Percentiles rank a stretch among this genome's conserved stretches.
These are phyloP conservation scores for Mugil cephalus DNA, from an alignment of 2,113 vertebrate genomes.

Conservation along the genomic window DNA sequence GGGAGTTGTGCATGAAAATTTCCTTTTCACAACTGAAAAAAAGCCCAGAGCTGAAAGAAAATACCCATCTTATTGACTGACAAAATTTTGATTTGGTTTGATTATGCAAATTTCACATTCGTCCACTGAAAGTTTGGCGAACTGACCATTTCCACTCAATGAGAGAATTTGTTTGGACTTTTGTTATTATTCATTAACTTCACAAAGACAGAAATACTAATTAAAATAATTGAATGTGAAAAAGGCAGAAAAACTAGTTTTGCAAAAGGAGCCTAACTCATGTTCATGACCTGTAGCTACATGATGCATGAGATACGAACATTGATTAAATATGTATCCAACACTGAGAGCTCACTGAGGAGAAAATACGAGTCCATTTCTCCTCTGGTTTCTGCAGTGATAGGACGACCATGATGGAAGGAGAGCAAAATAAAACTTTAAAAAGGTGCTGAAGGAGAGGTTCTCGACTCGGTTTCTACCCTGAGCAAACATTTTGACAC, in stretches of 20 bases:
- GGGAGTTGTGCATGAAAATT: too few species aligned
- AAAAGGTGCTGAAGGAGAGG: background rate
- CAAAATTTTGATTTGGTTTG: too few species aligned
- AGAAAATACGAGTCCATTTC: constrained; percentile 5
- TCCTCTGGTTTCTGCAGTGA: constrained; percentile 11
- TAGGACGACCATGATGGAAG: background rate
- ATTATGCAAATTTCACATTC: too few species aligned
- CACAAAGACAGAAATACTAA: too few species aligned
- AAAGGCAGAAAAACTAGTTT: background rate
- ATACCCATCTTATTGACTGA: too few species aligned
- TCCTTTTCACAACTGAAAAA: too few species aligned
- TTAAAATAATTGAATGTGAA: background rate
- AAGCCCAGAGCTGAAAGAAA: too few species aligned
- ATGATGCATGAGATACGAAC: constrained; percentile 5
- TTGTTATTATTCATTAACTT: too few species aligned
- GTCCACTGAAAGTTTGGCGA: too few species aligned
- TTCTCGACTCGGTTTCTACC: background rate
- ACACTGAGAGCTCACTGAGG: constrained; percentile 1
- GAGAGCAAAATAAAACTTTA: background rate
- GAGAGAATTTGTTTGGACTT: too few species aligned
- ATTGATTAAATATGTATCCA: constrained; percentile 29
- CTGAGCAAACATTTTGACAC: background rate
- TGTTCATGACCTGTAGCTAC: constrained; percentile 15
- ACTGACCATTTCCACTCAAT: too few species aligned
- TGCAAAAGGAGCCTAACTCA: constrained; percentile 11